Evolutionary conservation across 2,888 invertebrate genomes (phyloP).

Genomic region (Tipula lateralis): DNA sequence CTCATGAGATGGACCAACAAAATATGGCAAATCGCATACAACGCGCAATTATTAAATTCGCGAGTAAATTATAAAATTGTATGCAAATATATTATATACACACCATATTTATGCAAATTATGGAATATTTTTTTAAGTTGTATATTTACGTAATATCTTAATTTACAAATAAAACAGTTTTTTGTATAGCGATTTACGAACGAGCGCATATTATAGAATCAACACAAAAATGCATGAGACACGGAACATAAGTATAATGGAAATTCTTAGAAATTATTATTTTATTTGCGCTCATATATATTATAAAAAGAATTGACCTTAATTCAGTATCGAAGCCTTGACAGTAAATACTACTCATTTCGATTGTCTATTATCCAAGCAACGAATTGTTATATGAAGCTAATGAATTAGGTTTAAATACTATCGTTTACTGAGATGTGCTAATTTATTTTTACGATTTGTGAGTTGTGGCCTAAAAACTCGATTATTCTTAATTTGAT

Average conservation of each 20-base stretch:
- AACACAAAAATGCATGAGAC: neutral
- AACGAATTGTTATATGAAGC: neutral
- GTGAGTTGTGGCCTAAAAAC: neutral
- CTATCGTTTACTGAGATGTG: neutral
- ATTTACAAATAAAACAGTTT: constrained; percentile 19
- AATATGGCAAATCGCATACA: neutral
- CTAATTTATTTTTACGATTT: neutral
- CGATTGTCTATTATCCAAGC: neutral
- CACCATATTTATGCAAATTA: neutral
- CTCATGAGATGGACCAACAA: neutral
- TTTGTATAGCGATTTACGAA: neutral
- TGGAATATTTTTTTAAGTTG: neutral
- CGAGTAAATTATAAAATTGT: neutral
- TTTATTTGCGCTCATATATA: neutral
- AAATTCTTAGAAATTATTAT: neutral
- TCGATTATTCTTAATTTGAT: neutral
- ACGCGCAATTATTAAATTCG: neutral
- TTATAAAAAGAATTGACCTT: neutral
- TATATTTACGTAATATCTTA: neutral
- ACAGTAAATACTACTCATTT: neutral
- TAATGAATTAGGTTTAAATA: neutral
- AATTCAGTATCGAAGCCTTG: neutral
- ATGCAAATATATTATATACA: neutral
- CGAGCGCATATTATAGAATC: neutral
- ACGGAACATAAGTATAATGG: too few species aligned